These are phyloP conservation scores for Ectemnius continuus DNA, from an alignment of 2,888 invertebrate species.

Conservation along the genomic window DNA sequence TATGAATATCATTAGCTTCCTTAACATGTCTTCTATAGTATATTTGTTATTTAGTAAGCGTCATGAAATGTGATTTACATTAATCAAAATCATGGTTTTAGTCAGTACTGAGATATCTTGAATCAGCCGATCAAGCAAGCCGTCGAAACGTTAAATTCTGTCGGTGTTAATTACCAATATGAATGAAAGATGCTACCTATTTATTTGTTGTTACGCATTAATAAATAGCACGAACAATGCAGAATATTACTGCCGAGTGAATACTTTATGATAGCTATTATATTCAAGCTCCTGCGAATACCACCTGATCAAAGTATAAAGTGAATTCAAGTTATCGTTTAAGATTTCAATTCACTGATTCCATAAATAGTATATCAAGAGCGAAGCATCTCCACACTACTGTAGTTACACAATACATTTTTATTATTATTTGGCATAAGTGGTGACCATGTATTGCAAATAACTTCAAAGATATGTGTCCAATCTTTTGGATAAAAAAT, in stretches of 20 bases:
- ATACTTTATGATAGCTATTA: conserved; percentile 74
- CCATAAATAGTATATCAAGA: too few species aligned
- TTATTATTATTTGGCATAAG: conserved; percentile 68
- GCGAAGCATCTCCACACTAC: conserved; percentile 67
- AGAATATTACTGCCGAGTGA: conserved; percentile 70
- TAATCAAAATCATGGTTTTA: conserved; percentile 51
- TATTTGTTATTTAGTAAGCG: conserved; percentile 70
- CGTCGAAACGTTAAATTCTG: conserved; percentile 65
- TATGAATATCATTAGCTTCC: conserved; percentile 69
- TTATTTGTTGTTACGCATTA: conserved; percentile 76
- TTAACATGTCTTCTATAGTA: conserved; percentile 71
- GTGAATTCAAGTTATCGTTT: too few species aligned
- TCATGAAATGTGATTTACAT: conserved; percentile 64
- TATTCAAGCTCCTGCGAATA: conserved; percentile 71
- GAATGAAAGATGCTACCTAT: conserved; percentile 75
- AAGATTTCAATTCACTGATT: too few species aligned
- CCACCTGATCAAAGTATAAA: conserved; percentile 49
- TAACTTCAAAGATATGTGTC: conserved; percentile 21
- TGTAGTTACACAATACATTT: conserved; percentile 66
- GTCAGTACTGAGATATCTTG: conserved; percentile 33
- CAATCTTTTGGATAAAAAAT: neutral
- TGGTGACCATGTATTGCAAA: conserved; percentile 50
- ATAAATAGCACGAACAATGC: conserved; percentile 68
- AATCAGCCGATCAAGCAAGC: conserved; percentile 51
- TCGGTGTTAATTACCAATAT: conserved; percentile 74